These are phyloP conservation scores for Cancer borealis DNA, from an alignment of 2,888 invertebrate genomes.

Conservation along the genomic window DNA sequence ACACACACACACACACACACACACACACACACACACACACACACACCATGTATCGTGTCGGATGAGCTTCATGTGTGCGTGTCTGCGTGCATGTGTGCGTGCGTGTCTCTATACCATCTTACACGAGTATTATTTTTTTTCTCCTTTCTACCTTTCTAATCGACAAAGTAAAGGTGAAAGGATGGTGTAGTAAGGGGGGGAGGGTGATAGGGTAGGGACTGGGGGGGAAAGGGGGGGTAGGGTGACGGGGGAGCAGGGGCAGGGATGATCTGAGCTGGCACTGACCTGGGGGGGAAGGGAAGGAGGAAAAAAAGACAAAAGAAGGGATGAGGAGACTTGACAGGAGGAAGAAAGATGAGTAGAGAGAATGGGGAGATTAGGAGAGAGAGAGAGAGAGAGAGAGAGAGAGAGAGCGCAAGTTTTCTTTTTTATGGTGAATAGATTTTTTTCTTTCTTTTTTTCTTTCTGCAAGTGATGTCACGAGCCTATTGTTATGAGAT, in stretches of 20 bases:
- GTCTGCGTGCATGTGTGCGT: background rate
- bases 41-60: background rate
- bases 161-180: background rate
- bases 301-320: background rate
- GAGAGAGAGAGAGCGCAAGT: no score
- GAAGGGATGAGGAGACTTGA: background rate
- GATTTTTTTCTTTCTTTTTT: background rate
- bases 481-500: background rate
- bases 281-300: background rate
- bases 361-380: background rate
- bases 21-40: background rate
- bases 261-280: background rate
- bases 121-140: background rate
- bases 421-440: background rate
- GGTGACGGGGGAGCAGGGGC: background rate
- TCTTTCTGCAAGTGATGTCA: background rate
- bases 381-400: background rate
- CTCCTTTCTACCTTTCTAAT: background rate
- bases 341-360: background rate
- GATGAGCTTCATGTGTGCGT: background rate
- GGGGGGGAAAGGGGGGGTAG: no score
- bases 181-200: background rate
- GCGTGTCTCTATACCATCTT: background rate
- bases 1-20: conserved; percentile 23
- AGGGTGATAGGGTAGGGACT: background rate